Evolutionary conservation across 2,113 vertebrate species (phyloP), one percentile per base, ranked within the genome.

Genomic region (Hippoglossus stenolepis): DNA sequence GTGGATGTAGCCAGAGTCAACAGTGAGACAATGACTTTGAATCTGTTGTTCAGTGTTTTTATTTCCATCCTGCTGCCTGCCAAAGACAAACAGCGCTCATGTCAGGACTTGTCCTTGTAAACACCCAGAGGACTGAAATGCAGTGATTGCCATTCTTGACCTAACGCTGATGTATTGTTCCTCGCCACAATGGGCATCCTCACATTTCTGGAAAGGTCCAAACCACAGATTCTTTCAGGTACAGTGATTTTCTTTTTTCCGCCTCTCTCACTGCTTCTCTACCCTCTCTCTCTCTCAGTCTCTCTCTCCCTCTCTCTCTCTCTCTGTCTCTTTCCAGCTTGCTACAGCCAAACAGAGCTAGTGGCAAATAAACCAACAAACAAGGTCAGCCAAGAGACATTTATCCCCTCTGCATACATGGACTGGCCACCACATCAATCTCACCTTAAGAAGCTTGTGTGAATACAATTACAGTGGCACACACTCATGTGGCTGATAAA

Each of bases 371-470:
- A 75, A 87, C 67, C 40, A 65, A 61, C 62, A 65, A 86, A 89
- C 87, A 90, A 90, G 89, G 86, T 87, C 86, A 83, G 75, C 73
- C 77, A 79, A 65, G 73, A 86, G 49, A 80, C 77, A 74, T 80
- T 75, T 73, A 84, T 82, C 69, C 75, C 62, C 49, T 79, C 73
- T 72, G 73, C 68, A 77, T 82, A 78, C 60, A 58, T 31, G 54
- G 21, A 63, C 40, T 15, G 20, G 56, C 70, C 67, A 47, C 14
- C 56, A 61, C 87, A 90, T 90, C 86, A 83, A 88, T 89, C 86
- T 88, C 20, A 5, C 73, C 79, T 43, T 78, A 82, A 84, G 74
- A 70, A 75, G 77, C 53, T 35, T 21, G 35, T 68, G 75, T 82
- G 83, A 77, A 87, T 71, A 78, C 47, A 81, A 82, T 85, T 73